Evolutionary conservation across 1,140 invertebrate species (phyloP).

Genomic region (Acromyrmex heyeri): DNA sequence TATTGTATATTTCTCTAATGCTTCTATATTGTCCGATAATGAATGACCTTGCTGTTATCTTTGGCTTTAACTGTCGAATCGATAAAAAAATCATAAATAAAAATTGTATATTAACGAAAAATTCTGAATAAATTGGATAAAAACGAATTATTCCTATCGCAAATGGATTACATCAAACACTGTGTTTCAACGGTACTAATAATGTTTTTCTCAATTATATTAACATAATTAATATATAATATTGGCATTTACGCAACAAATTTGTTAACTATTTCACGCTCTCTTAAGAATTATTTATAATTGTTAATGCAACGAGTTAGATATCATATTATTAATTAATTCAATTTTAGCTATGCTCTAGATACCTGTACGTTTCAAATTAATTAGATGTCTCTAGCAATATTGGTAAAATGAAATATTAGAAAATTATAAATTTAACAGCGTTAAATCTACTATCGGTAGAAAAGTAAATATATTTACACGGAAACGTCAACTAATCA

Average conservation of each 20-base stretch:
- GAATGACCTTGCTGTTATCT: constrained; percentile 48
- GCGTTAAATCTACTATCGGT: background rate
- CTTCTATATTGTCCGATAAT: background rate
- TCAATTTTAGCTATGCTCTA: background rate
- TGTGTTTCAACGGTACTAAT: background rate
- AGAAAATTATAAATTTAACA: constrained; percentile 4
- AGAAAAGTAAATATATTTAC: background rate
- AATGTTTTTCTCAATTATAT: background rate
- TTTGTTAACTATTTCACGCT: background rate
- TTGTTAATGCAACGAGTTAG: background rate
- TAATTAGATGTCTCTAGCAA: background rate
- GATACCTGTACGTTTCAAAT: background rate
- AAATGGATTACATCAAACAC: background rate
- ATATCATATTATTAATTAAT: background rate
- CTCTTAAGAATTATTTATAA: background rate
- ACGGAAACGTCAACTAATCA: background rate
- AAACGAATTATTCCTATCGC: background rate
- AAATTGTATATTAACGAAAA: constrained; percentile 4
- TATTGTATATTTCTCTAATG: constrained; percentile 30
- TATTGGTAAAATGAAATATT: background rate
- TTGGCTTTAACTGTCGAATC: background rate
- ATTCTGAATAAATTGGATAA: constrained; percentile 8
- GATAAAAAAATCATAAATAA: constrained; percentile 8
- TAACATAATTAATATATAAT: background rate
- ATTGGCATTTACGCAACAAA: background rate